Conservation (phyloP, 1,140 invertebrate species). For the Microplitis demolitor region DNA sequence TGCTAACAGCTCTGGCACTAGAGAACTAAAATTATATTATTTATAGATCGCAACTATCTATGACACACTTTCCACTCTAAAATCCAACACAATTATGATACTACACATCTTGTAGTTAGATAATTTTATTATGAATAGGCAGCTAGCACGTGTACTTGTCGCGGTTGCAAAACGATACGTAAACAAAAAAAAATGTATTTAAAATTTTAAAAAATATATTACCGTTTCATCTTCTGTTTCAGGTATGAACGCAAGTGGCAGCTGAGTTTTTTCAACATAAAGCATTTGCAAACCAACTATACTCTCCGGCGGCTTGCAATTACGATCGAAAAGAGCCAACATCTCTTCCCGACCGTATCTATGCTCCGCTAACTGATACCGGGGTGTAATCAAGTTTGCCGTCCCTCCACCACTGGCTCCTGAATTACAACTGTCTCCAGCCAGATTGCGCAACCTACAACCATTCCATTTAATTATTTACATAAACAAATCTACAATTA, state of each 20-base stretch:
- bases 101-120: background rate
- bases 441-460: slow-evolving; percentile 69
- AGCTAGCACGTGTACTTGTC: background rate
- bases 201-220: slow-evolving; percentile 27
- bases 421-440: slow-evolving; percentile 59
- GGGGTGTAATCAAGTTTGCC: slow-evolving; percentile 54
- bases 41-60: slow-evolving; percentile 39
- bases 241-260: slow-evolving; percentile 76
- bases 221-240: slow-evolving; percentile 84
- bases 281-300: slow-evolving; percentile 70
- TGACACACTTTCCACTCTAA: slow-evolving; percentile 41
- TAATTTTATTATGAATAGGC: background rate
- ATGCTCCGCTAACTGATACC: slow-evolving; percentile 74
- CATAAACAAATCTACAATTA: no score
- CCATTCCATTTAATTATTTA: slow-evolving; percentile 7
- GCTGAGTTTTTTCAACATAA: slow-evolving; percentile 76
- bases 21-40: slow-evolving; percentile 40
- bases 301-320: slow-evolving; percentile 69
- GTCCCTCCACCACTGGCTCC: slow-evolving; percentile 55
- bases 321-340: slow-evolving; percentile 79
- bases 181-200: slow-evolving; percentile 8
- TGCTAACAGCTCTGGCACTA: slow-evolving; percentile 34
- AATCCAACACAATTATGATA: slow-evolving; percentile 4
- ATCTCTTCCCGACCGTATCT: slow-evolving; percentile 88
- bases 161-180: background rate